Conservation (phyloP, 1,140 invertebrate species). For the Marisa cornuarietis region DNA sequence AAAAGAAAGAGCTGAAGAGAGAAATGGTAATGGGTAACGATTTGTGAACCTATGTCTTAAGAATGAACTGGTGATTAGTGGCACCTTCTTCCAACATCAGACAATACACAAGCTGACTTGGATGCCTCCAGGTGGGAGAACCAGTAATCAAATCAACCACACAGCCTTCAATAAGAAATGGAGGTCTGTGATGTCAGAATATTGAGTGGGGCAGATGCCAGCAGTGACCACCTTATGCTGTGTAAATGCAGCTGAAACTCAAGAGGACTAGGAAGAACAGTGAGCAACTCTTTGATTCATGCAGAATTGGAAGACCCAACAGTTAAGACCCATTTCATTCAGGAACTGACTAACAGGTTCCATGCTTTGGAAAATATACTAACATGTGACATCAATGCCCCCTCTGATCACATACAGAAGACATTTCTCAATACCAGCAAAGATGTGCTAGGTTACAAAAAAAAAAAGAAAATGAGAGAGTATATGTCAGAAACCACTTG, state of each 20-base stretch:
- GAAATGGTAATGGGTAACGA: conserved; percentile 27
- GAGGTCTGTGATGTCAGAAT: conserved; percentile 30
- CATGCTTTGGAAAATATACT: not conserved
- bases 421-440: not conserved
- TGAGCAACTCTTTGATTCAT: not conserved
- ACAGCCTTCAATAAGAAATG: conserved; percentile 35
- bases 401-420: not conserved
- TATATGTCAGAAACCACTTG: not conserved
- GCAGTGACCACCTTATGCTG: too few species aligned
- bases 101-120: conserved; percentile 40
- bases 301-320: not conserved
- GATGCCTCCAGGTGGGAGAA: conserved; percentile 32
- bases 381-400: not conserved
- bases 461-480: not conserved
- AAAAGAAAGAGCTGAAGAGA: conserved; percentile 23
- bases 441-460: not conserved
- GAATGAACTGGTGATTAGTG: conserved; percentile 39
- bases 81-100: conserved; percentile 35
- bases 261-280: not conserved
- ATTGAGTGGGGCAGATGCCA: too few species aligned
- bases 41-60: conserved; percentile 23
- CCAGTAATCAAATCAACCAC: conserved; percentile 38
- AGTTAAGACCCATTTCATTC: not conserved
- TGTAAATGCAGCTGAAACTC: not conserved
- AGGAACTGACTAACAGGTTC: conserved; percentile 2